These are phyloP conservation scores for Heliconius nattereri DNA, from an alignment of 1,140 invertebrate genomes.

Conservation along the genomic window DNA sequence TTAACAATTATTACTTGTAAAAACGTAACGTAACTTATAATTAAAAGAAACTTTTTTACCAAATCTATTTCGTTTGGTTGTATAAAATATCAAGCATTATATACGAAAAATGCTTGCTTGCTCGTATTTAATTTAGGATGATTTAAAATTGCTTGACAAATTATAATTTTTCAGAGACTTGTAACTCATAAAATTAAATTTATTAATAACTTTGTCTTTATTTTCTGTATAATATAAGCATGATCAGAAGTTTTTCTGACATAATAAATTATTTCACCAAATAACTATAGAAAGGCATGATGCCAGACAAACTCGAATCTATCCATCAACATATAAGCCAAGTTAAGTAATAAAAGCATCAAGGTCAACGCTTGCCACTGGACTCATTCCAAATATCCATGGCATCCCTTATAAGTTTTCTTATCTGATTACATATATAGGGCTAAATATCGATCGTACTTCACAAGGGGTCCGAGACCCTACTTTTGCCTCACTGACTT, in stretches of 20 bases:
- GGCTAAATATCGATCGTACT: slow-evolving; percentile 59
- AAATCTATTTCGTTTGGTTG: too few relatives aligned
- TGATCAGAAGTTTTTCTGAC: background rate
- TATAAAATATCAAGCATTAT: too few relatives aligned
- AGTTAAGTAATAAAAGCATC: background rate
- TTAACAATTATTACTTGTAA: too few relatives aligned
- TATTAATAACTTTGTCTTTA: too few relatives aligned
- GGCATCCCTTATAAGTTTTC: background rate
- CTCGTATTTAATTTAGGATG: too few relatives aligned
- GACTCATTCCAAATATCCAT: background rate
- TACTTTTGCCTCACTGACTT: slow-evolving; percentile 55
- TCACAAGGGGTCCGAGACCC: slow-evolving; percentile 47
- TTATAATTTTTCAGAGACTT: too few relatives aligned
- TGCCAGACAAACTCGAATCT: background rate
- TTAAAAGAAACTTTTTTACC: too few relatives aligned
- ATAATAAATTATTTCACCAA: background rate
- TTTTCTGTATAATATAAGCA: background rate
- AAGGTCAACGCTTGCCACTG: background rate
- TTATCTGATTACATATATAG: slow-evolving; percentile 53
- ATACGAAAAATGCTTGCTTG: too few relatives aligned
- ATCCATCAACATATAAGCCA: background rate
- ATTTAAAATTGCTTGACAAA: too few relatives aligned
- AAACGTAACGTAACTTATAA: too few relatives aligned
- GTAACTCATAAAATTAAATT: too few relatives aligned
- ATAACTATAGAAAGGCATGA: background rate